A percentile compares a stretch with the other conserved stretches of the same genome.
Conservation (phyloP, 2,113 vertebrate genomes). For the Clarias gariepinus region DNA sequence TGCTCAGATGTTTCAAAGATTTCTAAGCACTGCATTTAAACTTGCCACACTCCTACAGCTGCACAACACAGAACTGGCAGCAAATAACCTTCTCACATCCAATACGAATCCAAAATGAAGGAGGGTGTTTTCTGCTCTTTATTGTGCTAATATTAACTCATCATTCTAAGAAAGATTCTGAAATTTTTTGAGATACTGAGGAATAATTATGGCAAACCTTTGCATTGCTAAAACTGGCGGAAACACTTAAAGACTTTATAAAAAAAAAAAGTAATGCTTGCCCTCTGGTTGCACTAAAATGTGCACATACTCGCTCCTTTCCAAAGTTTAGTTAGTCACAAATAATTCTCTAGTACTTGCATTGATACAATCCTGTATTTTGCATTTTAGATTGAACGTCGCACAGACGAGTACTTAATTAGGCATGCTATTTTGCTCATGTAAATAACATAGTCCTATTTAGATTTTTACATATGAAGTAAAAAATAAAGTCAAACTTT, state of each 20-base stretch:
- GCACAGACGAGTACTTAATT: neutral
- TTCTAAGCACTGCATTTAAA: neutral
- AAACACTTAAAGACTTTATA: neutral
- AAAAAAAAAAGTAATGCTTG: neutral
- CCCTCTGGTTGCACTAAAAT: neutral
- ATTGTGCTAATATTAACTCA: neutral
- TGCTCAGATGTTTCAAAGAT: neutral
- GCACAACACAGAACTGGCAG: neutral
- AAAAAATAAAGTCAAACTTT: neutral
- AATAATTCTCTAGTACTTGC: neutral
- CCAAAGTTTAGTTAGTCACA: neutral
- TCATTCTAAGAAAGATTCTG: neutral
- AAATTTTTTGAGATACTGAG: neutral
- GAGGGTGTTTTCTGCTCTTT: neutral
- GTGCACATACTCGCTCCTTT: neutral
- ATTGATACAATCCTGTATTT: neutral
- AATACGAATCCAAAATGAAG: neutral
- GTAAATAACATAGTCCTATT: no score
- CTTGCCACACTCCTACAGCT: neutral
- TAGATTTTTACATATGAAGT: neutral
- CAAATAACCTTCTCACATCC: neutral
- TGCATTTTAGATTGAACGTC: neutral
- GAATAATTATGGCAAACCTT: neutral
- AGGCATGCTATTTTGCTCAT: neutral
- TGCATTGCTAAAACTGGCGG: neutral